Percentiles rank a stretch among this genome's conserved stretches.
Evolutionary conservation across 1,140 invertebrate genomes (phyloP).

Genomic region (Antheraea mylitta): DNA sequence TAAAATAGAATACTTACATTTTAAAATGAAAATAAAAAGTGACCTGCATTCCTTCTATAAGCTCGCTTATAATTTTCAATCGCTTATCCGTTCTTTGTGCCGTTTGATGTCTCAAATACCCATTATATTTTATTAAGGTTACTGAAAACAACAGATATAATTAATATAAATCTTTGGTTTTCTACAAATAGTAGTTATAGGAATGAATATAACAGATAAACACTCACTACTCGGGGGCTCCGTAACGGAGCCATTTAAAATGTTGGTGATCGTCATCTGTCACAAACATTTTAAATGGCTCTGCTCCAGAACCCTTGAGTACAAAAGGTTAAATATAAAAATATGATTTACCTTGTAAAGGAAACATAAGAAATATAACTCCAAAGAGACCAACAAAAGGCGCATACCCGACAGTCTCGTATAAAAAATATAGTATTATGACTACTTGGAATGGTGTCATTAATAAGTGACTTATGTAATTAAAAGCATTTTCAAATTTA

Average conservation of each 20-base stretch:
- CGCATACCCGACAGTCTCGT: constrained; percentile 82
- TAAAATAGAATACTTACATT: not conserved
- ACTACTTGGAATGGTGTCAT: constrained; percentile 84
- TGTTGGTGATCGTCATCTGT: no score
- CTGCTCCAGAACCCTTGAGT: no score
- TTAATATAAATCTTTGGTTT: not conserved
- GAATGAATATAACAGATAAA: no score
- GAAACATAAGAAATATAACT: constrained; percentile 81
- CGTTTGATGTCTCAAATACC: constrained; percentile 73
- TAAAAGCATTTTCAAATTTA: constrained; percentile 81
- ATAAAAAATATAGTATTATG: constrained; percentile 83
- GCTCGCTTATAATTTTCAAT: constrained; percentile 32
- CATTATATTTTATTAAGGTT: constrained; percentile 51
- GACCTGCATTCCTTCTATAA: constrained; percentile 85
- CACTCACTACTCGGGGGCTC: no score
- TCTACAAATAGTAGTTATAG: no score
- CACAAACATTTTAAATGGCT: no score
- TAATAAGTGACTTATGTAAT: constrained; percentile 83
- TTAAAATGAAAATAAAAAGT: not conserved
- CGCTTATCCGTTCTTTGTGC: constrained; percentile 87
- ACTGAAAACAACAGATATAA: constrained; percentile 35
- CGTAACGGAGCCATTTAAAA: no score
- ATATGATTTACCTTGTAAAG: constrained; percentile 80
- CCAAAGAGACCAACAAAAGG: constrained; percentile 84
- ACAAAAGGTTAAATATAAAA: not conserved